Evolutionary conservation across 2,888 invertebrate genomes (phyloP).

Genomic region (Drosophila kambysellisi): DNA sequence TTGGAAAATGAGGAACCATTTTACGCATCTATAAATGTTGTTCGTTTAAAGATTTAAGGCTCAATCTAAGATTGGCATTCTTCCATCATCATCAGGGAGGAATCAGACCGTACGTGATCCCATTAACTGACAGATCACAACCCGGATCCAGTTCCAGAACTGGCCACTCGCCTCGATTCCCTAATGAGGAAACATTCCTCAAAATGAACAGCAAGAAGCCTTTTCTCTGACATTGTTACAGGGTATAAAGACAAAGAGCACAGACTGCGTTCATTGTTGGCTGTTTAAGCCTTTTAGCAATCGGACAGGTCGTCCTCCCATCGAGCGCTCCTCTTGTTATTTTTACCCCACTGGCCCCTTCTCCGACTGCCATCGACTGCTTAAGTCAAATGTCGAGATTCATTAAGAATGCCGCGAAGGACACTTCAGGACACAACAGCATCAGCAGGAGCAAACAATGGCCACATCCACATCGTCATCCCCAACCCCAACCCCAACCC

Average conservation of each 20-base stretch:
- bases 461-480: conserved; percentile 9
- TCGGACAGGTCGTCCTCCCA: conserved; percentile 19
- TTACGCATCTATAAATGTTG: neutral
- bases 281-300: conserved; percentile 55
- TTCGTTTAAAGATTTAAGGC: neutral
- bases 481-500: neutral
- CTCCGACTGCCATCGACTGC: conserved; percentile 1
- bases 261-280: conserved; percentile 44
- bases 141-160: neutral
- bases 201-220: neutral
- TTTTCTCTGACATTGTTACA: neutral
- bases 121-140: neutral
- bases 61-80: neutral
- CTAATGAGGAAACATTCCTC: neutral
- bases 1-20: neutral
- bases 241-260: neutral
- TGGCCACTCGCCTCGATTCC: neutral
- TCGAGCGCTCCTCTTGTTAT: neutral
- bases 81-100: neutral
- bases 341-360: neutral
- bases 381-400: conserved; percentile 47
- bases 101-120: neutral
- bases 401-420: conserved; percentile 47
- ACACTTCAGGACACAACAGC: conserved; percentile 9
- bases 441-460: conserved; percentile 42